Base-by-base conservation (phyloP, 1,140 invertebrate species). In the Drosophila ercepeae region DNA sequence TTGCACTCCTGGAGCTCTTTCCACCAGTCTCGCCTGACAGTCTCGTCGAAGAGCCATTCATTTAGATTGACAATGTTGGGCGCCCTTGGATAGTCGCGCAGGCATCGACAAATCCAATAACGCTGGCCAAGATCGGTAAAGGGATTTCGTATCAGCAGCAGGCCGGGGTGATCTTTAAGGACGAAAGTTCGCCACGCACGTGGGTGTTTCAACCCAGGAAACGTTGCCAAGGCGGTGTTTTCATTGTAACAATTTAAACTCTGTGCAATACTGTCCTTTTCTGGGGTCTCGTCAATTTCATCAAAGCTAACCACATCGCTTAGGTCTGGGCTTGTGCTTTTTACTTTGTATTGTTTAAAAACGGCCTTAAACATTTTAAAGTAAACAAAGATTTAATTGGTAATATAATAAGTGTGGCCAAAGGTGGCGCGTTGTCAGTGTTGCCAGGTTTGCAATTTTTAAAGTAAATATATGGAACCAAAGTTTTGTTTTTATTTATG, bases 1-100 rank as follows among this genome's bases (percentile, higher is more conserved):
- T 71, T 69, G 46, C 82, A 83, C 52, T 92, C 75, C 90, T 92
- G 92, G 78, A 93, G 92, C 60, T 92, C 90, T 65, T 84, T 78
- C 92, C 89, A 91, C 82, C 90, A 92, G 57, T 91, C 67, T 5
- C 69, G 39, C 19, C 86, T 50, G 1, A 72, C 49, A 0, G 34
- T 21, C 4, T 55, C 7, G 7, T 74, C 7, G 41, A 90, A 90
- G 4, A 79, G 54, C 16, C 65, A 76, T 7, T 36, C 45, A 91
- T 95, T 94, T 64, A 98, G 92, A 92, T 98, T 98, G 16, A 94
- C 93, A 90, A 94, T 94, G 92, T 97, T 95, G n/a, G 96, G 96
- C 59, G 93, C 93, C 36, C 90, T 93, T 0, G 97, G 94, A 91
- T 96, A 98, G 63, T 96, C 94, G 76, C 93, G 92, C 14, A 98